Evolutionary conservation across 2,797 vertebrate species (phyloP).

Genomic region (Danio aesculapii): DNA sequence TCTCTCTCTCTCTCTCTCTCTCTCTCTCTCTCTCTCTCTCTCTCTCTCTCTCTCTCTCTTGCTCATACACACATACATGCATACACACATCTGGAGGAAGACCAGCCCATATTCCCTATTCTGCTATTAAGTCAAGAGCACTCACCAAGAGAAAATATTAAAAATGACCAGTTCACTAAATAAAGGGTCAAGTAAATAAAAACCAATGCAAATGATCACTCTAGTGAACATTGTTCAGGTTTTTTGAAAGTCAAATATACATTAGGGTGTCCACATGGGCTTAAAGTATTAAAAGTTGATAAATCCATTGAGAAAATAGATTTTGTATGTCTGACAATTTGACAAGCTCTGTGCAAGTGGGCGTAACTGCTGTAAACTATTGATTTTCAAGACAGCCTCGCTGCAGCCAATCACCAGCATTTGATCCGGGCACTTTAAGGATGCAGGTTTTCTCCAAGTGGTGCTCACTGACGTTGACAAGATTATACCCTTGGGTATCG

Average conservation of each 20-base stretch:
- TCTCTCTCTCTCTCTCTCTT: constrained; percentile 65
- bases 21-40: constrained; percentile 30
- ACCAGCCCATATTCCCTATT: neutral
- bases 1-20: constrained; percentile 58
- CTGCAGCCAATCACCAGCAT: too few species aligned
- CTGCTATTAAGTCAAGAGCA: neutral
- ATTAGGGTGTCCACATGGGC: too few species aligned
- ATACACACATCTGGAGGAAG: constrained; percentile 16
- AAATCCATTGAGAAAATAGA: too few species aligned
- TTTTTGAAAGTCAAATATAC: neutral
- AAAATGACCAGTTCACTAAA: neutral
- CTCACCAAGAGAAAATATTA: neutral
- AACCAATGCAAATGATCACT: neutral
- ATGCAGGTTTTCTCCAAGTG: too few species aligned
- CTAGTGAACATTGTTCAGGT: neutral
- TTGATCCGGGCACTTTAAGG: too few species aligned
- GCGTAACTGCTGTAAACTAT: too few species aligned
- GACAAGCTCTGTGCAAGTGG: too few species aligned
- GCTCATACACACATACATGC: constrained; percentile 19
- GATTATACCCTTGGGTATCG: too few species aligned
- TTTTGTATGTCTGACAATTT: too few species aligned
- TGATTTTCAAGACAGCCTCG: too few species aligned
- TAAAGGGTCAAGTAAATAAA: neutral
- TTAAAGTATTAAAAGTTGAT: too few species aligned
- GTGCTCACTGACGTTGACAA: too few species aligned